Evolutionary conservation across 1,140 invertebrate species (phyloP), one percentile per base, ranked within the genome.

Genomic region (Streblospio benedicti): DNA sequence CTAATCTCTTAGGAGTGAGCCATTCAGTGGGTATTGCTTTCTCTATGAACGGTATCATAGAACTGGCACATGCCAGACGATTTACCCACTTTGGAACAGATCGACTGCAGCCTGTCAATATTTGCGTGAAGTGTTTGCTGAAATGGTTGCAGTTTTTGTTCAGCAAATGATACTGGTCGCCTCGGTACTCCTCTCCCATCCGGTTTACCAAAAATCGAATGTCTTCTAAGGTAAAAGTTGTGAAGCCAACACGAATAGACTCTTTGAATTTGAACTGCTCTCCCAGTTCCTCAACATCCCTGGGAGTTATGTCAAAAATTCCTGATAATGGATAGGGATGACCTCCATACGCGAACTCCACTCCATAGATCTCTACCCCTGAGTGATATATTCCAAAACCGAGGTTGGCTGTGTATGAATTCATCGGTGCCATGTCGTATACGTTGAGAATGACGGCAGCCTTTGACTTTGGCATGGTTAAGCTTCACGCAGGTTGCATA

Each of bases 81-180:
- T n/a, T n/a, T n/a, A n/a, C n/a, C n/a, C n/a, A n/a, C n/a, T n/a
- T n/a, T n/a, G n/a, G n/a, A n/a, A n/a, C n/a, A n/a, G n/a, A n/a
- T n/a, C n/a, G n/a, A n/a, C n/a, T n/a, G n/a, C n/a, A n/a, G n/a
- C n/a, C n/a, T n/a, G n/a, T n/a, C n/a, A n/a, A n/a, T n/a, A n/a
- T n/a, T n/a, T n/a, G n/a, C n/a, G n/a, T n/a, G n/a, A n/a, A n/a
- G n/a, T n/a, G n/a, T n/a, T n/a, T n/a, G n/a, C n/a, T n/a, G 80
- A 98, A 99, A 77, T 98, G 94, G 76, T 99, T 99, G 76, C 96
- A 99, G 76, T 99, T 99, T 82, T 97, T 96, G 74, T 93, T 94
- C 85, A 99, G 94, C 43, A 99, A 81, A 80, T 99, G 95, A 75
- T 99, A 99, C 68, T 91, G 85, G 80, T 97, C 91, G 59, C 96